Base-by-base conservation (phyloP, 35 echinoderm and acorn worm genomes). In the Lytechinus pictus region DNA sequence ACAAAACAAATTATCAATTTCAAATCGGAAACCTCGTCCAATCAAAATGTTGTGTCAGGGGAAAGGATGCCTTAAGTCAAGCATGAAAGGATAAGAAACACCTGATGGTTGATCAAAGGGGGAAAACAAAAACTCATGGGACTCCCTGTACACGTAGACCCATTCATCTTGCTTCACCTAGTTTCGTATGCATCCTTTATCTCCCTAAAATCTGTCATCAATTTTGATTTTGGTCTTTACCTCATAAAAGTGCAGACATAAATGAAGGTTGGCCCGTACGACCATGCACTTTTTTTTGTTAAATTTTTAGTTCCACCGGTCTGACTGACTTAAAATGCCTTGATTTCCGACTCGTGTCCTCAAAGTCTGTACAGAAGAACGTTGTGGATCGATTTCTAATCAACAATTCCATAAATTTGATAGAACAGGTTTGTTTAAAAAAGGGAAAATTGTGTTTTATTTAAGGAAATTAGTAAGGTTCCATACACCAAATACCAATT, bases 121-220 rank as follows among this genome's bases (percentile, higher is more conserved):
- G 66, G 5, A 9, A 1, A 71, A 79, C 19, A 79, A n/a, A 79
- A n/a, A 60, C 57, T 79, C 1, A 79, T 79, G 66, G 21, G 66
- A 24, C 66, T 24, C 66, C 66, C 66, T 79, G 66, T 79, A 79
- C 66, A 3, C 12, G 66, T 24, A 24, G 4, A 4, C 66, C 66
- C 66, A 79, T 79, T 16, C 28, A 52, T 90, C 88, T 54, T 90
- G 28, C 28, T 21, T 90, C 88, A 9, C 88, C 29, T 90, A 21
- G 88, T 90, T 90, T 44, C 88, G 88, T 44, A 90, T 90, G 88
- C 9, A 90, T 90, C 28, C 29, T 90, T 90, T 90, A 90, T 90
- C 88, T 54, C 88, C 88, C 88, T 90, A 90, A 90, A 90, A 90
- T 90, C 88, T 90, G 29, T 90, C 88, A 90, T 90, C 88, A 90